Percentiles rank a stretch among this genome's conserved stretches.
Evolutionary conservation across 2,797 vertebrate genomes (phyloP).

Genomic region (Sardinella longiceps): DNA sequence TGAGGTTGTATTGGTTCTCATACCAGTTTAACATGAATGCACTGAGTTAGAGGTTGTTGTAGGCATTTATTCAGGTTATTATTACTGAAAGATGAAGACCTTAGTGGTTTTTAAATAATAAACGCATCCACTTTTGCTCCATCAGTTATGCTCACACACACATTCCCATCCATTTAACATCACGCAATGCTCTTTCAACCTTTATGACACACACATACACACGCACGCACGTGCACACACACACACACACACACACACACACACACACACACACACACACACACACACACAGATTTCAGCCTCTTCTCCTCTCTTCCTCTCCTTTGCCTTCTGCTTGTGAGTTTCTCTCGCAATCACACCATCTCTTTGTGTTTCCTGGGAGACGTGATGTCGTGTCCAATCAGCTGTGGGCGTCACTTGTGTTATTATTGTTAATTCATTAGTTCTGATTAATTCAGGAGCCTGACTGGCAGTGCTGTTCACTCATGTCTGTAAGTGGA

Average conservation of each 20-base stretch:
- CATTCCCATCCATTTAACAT: background rate
- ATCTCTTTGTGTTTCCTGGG: background rate
- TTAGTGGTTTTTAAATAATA: background rate
- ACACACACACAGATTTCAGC: background rate
- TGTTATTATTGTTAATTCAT: slow-evolving; percentile 15
- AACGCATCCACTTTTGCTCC: background rate
- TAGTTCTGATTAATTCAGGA: background rate
- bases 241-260: background rate
- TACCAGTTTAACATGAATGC: background rate
- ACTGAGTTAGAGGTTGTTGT: background rate
- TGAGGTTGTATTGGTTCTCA: background rate
- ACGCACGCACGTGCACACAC: background rate
- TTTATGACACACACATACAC: background rate
- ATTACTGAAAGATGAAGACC: background rate
- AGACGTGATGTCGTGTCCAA: background rate
- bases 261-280: background rate
- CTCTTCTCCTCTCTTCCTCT: too few species aligned
- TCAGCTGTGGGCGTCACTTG: background rate
- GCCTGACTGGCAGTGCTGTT: background rate
- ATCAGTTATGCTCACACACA: background rate
- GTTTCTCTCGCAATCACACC: background rate
- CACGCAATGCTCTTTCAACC: background rate
- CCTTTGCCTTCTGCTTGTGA: background rate
- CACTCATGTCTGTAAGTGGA: slow-evolving; percentile 7
- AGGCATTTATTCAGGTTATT: background rate